Evolutionary conservation across 2,113 vertebrate genomes (phyloP), one percentile per base, ranked within the genome.

Genomic region (Heloderma charlesbogerti): DNA sequence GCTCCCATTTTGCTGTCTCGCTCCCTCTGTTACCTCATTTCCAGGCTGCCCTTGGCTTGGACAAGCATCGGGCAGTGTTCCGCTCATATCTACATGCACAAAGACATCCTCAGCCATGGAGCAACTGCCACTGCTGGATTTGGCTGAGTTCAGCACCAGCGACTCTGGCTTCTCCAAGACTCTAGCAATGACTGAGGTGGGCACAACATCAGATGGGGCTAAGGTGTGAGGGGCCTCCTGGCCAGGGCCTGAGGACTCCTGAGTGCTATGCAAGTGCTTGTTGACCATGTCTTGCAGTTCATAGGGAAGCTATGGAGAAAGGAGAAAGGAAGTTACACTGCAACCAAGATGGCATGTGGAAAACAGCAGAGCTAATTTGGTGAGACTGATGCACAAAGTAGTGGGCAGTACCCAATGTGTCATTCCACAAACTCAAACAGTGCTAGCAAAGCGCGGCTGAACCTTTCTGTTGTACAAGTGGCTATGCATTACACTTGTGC

Each of bases 151-250:
- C 45, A 99, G 98, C 88, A 99, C 94, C 45, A 99, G 97, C 1
- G 99, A 99, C 96, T 99, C 99, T 0, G 99, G 99, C 92, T 99
- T 99, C 97, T 99, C 99, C 92, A 99, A 96, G 57, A 99, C 98
- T 3, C 99, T 98, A 86, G 99, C 99, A 18, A 99, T 99, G 94
- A 99, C 97, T 0, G 99, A 98, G 15, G 99, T 99, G 63, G 99
- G 99, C 22, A 99, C 99, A 9, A 99, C 98, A 6, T 99, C 98
- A 3, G 98, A 98, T 90, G 96, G 98, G 86, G 91, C 98, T 97
- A 90, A 97, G 94, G 25, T 97, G 94, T 48, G 97, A 94, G 90
- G 92, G 97, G 92, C 54, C 75, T 98, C 98, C 90, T 98, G 97
- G 57, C 95, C 95, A 3, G 95, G 94, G 67, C 97, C 96, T 84